Evolutionary conservation across 2,888 invertebrate genomes (phyloP), one percentile per base, ranked within the genome.

Genomic region (Agapostemon virescens): DNA sequence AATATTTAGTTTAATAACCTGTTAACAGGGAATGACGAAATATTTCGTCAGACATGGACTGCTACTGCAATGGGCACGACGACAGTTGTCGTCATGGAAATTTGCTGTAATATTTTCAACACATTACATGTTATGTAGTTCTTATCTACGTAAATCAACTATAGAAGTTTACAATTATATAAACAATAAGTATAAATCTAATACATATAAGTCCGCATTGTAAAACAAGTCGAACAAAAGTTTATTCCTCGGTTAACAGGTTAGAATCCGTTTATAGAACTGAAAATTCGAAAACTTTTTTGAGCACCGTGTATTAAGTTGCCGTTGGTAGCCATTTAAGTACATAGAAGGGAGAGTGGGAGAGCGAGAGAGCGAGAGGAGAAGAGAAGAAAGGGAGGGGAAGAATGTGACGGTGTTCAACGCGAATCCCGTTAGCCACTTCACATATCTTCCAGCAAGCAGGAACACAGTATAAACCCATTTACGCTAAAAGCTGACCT

Each of bases 341-440:
- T 64, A n/a, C 74, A 77, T 58, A 72, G 52, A n/a, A 52, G 52
- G 0, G 2, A 23, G 52, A 52, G 52, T 1, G 9, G 11, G 7
- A 13, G 13, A 23, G 52, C 0, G n/a, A 69, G 42, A 77, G 55
- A 68, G 30, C 71, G 76, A 52, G 74, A 30, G 0, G 20, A 30
- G 7, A 26, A 13, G 17, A 17, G 20, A 61, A 33, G 30, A 61
- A 6, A 33, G 4, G 58, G 20, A 33, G 58, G 58, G 58, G 58
- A 77, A 70, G 67, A 87, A 84, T 79, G 84, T 86, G 81, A 81
- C 79, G 74, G 33, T 69, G 70, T n/a, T 69, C 69, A 58, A 71
- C 69, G 69, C 64, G 71, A 78, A 45, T 87, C 84, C 86, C 87
- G 86, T 87, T 87, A 87, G 64, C 33, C 78, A 52, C 84, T 86